Percentiles rank a stretch among this genome's conserved stretches.
Conservation (phyloP, 2,888 invertebrate species). For the Phalera bucephala region DNA sequence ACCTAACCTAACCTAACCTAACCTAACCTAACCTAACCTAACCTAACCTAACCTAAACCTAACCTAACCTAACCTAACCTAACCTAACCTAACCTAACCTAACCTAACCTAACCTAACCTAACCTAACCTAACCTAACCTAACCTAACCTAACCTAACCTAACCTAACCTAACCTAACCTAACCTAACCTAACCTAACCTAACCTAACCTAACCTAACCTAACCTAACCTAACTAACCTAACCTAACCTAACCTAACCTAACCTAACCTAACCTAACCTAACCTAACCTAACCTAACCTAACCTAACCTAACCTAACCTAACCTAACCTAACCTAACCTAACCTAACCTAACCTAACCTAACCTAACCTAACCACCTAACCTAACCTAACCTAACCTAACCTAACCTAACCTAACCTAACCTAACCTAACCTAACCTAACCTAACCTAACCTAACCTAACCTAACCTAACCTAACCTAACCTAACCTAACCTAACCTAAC, state of each 20-base stretch:
- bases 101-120: conserved; percentile 28
- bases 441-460: conserved; percentile 11
- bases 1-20: conserved; percentile 29
- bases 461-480: conserved; percentile 15
- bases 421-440: conserved; percentile 11
- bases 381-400: no score
- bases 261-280: conserved; percentile 25
- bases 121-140: conserved; percentile 28
- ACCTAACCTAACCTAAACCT: no score
- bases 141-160: conserved; percentile 23
- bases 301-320: conserved; percentile 15
- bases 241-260: conserved; percentile 26
- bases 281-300: conserved; percentile 21
- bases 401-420: conserved; percentile 8
- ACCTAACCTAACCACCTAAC: no score
- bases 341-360: conserved; percentile 16
- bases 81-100: conserved; percentile 24
- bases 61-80: conserved; percentile 25
- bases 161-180: conserved; percentile 26
- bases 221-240: conserved; percentile 24
- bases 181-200: conserved; percentile 26
- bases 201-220: conserved; percentile 24
- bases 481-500: conserved; percentile 15
- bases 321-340: conserved; percentile 20
- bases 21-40: conserved; percentile 28